These are phyloP conservation scores for Drosophila leonis DNA, from an alignment of 2,888 invertebrate species.

Conservation along the genomic window DNA sequence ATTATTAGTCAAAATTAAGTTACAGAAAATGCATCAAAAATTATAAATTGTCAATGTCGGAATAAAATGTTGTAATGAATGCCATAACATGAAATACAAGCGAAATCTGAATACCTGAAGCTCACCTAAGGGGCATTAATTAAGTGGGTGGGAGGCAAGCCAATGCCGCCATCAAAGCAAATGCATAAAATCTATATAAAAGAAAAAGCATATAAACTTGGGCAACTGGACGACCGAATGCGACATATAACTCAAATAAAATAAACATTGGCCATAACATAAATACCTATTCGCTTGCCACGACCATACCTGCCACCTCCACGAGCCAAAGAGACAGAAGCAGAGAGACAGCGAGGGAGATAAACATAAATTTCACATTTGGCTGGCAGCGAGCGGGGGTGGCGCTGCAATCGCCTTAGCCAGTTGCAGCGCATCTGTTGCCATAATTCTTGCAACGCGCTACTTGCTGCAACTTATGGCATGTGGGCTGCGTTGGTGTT, in stretches of 20 bases:
- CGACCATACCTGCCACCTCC: conserved; percentile 6
- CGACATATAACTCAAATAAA: conserved; percentile 75
- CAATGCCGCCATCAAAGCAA: conserved; percentile 52
- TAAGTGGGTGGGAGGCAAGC: conserved; percentile 34
- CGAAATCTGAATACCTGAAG: conserved; percentile 49
- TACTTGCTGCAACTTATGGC: conserved; percentile 44
- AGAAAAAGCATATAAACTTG: conserved; percentile 40
- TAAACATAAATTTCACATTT: conserved; percentile 74
- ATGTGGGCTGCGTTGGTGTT: conserved; percentile 29
- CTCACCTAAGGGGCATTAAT: conserved; percentile 68
- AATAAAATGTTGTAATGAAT: conserved; percentile 64
- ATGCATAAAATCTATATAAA: conserved; percentile 47
- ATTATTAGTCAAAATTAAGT: conserved; percentile 60
- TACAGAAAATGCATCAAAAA: conserved; percentile 45
- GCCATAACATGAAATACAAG: conserved; percentile 51
- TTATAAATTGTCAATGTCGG: conserved; percentile 76
- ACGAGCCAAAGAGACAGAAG: background rate
- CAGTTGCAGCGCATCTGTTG: conserved; percentile 72
- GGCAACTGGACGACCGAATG: conserved; percentile 41
- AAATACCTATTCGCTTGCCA: conserved; percentile 65
- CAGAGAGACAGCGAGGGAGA: conserved; percentile 25
- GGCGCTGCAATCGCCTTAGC: conserved; percentile 31
- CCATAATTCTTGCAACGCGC: conserved; percentile 76
- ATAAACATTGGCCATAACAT: conserved; percentile 75
- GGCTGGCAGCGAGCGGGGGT: conserved; percentile 5